A percentile compares a stretch with the other conserved stretches of the same genome.
phyloP scores from a whole-genome alignment of 2,113 vertebrate species.

The Salvator merianae region DNA sequence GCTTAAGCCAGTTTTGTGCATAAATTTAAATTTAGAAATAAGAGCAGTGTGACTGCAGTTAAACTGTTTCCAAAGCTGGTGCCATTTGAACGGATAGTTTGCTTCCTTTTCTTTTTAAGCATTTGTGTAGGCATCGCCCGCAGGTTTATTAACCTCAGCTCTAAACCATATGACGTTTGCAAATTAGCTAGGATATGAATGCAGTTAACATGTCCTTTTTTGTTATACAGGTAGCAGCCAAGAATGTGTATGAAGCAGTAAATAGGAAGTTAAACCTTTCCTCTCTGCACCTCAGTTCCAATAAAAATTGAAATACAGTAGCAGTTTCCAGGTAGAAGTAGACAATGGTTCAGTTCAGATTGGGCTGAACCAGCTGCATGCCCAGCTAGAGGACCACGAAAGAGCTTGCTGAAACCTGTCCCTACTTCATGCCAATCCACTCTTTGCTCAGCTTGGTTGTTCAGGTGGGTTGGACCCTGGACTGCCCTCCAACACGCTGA shows the following conservation, averaged over 20 bases:
- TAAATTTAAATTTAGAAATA: conserved; percentile 33
- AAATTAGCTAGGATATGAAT: background rate
- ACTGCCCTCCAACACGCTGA: too few species aligned
- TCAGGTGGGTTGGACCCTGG: too few species aligned
- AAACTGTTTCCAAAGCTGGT: conserved; percentile 39
- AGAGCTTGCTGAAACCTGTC: too few species aligned
- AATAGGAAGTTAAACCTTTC: background rate
- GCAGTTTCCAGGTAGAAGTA: too few species aligned
- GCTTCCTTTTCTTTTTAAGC: conserved; percentile 44
- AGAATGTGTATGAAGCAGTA: background rate
- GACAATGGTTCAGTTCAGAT: too few species aligned
- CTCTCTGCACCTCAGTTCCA: background rate
- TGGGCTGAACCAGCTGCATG: too few species aligned
- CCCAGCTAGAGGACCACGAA: too few species aligned
- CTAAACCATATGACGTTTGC: background rate
- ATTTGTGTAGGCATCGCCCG: conserved; percentile 33
- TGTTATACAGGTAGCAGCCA: background rate
- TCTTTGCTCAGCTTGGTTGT: too few species aligned
- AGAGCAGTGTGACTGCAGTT: conserved; percentile 30
- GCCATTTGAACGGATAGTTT: conserved; percentile 33
- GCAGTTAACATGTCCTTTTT: background rate
- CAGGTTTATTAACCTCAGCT: background rate
- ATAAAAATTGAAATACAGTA: background rate
- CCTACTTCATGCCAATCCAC: too few species aligned
- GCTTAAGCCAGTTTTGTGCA: conserved; percentile 28